Conservation (phyloP, 2,113 vertebrate species). For the Tachysurus vachellii region DNA sequence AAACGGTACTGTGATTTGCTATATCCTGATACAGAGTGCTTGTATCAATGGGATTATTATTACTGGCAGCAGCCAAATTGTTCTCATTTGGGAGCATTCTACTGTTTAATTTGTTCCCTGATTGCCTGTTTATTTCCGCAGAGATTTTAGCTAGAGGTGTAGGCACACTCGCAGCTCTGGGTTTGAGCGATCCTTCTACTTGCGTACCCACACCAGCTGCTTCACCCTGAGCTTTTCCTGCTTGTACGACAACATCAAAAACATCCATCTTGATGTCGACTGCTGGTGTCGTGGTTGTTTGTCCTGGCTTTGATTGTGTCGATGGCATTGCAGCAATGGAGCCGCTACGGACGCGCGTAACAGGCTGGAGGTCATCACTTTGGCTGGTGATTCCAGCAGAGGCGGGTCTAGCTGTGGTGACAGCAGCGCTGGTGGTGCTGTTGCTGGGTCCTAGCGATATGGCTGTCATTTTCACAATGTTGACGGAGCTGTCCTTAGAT, state of each 20-base stretch:
- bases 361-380: conserved; percentile 73
- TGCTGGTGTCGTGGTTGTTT: conserved; percentile 60
- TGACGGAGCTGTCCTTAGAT: conserved; percentile 88
- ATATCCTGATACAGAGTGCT: conserved; percentile 73
- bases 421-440: conserved; percentile 65
- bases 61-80: conserved; percentile 70
- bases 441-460: conserved; percentile 86
- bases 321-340: conserved; percentile 83
- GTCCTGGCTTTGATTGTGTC: conserved; percentile 70
- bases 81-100: conserved; percentile 68
- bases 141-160: conserved; percentile 74
- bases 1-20: conserved; percentile 76
- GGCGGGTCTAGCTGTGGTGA: conserved; percentile 78
- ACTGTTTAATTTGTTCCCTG: conserved; percentile 71
- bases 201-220: conserved; percentile 61
- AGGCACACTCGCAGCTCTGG: conserved; percentile 80
- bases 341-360: conserved; percentile 78
- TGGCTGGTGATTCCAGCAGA: conserved; percentile 71
- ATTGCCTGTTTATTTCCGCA: conserved; percentile 69
- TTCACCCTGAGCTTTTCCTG: conserved; percentile 62
- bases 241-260: conserved; percentile 76
- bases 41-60: conserved; percentile 72
- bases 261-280: conserved; percentile 87
- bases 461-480: conserved; percentile 93
- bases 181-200: conserved; percentile 64